Conservation (phyloP, 2,113 vertebrate species). For the Phrynosoma blainvillii region DNA sequence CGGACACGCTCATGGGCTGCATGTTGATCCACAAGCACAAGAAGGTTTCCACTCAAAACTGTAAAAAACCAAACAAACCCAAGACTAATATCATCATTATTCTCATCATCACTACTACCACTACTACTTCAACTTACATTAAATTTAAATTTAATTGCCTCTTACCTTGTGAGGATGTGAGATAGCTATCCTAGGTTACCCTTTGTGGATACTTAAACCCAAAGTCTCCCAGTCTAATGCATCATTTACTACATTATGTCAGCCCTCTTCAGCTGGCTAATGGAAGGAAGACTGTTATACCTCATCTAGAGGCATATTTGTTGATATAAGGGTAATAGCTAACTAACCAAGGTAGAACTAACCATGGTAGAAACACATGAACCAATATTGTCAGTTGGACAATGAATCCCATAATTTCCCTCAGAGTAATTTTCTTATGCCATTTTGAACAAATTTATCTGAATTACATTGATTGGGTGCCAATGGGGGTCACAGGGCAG, state of each 20-base stretch:
- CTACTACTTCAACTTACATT: too few relatives aligned
- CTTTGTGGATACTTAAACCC: background rate
- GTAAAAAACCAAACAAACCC: conserved; percentile 23
- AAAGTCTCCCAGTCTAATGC: background rate
- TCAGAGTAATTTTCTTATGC: too few relatives aligned
- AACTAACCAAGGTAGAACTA: background rate
- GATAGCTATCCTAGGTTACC: background rate
- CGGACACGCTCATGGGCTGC: conserved; percentile 95
- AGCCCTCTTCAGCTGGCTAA: background rate
- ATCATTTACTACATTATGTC: background rate
- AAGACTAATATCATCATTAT: background rate
- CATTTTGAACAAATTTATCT: too few relatives aligned
- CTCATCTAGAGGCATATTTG: background rate
- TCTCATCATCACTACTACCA: too few relatives aligned
- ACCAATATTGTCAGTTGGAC: background rate
- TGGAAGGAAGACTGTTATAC: background rate
- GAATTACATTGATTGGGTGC: too few relatives aligned
- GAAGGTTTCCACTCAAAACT: conserved; percentile 84
- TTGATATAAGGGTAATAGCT: background rate
- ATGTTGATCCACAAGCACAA: conserved; percentile 96
- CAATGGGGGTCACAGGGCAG: too few relatives aligned
- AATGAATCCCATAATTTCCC: too few relatives aligned
- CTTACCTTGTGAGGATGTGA: background rate
- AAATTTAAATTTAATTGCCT: too few relatives aligned
- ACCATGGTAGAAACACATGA: background rate